Conservation (phyloP, 2,888 invertebrate species). For the Malachius bipustulatus region DNA sequence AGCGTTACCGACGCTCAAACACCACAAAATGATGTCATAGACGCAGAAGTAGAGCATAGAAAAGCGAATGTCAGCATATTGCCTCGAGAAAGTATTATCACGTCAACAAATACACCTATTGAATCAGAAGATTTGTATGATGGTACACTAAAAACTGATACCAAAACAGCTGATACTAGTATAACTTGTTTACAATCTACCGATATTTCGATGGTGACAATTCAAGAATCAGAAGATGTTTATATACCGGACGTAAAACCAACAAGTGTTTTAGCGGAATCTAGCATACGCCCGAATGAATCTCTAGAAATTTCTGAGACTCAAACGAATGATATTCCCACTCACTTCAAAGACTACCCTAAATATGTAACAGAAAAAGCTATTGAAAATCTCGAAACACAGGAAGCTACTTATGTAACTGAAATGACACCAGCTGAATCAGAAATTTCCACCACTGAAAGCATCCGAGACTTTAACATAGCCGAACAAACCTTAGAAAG, state of each 20-base stretch:
- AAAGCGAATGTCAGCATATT: slow-evolving; percentile 48
- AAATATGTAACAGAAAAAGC: slow-evolving; percentile 45
- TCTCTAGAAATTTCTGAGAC: slow-evolving; percentile 49
- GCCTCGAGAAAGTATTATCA: slow-evolving; percentile 49
- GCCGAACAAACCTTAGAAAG: slow-evolving; percentile 40
- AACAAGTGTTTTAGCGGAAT: slow-evolving; percentile 43
- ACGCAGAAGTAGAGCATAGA: slow-evolving; percentile 40
- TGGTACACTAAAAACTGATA: slow-evolving; percentile 34
- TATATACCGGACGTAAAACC: slow-evolving; percentile 43
- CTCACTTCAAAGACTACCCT: slow-evolving; percentile 41
- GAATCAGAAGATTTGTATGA: slow-evolving; percentile 48
- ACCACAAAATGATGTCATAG: slow-evolving; percentile 43
- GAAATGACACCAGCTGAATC: slow-evolving; percentile 52
- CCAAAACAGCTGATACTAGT: slow-evolving; percentile 38
- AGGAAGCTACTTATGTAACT: slow-evolving; percentile 51
- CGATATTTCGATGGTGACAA: slow-evolving; percentile 44
- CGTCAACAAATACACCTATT: slow-evolving; percentile 43
- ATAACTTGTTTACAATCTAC: slow-evolving; percentile 47
- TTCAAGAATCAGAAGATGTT: slow-evolving; percentile 55
- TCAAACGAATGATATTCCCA: slow-evolving; percentile 43
- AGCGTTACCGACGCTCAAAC: slow-evolving; percentile 52
- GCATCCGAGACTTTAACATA: slow-evolving; percentile 31
- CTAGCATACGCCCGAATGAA: slow-evolving; percentile 46
- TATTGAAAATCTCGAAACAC: slow-evolving; percentile 42
- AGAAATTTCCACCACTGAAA: slow-evolving; percentile 39